phyloP scores from a whole-genome alignment of 2,113 vertebrate species.

The Oreotrochilus melanogaster region DNA sequence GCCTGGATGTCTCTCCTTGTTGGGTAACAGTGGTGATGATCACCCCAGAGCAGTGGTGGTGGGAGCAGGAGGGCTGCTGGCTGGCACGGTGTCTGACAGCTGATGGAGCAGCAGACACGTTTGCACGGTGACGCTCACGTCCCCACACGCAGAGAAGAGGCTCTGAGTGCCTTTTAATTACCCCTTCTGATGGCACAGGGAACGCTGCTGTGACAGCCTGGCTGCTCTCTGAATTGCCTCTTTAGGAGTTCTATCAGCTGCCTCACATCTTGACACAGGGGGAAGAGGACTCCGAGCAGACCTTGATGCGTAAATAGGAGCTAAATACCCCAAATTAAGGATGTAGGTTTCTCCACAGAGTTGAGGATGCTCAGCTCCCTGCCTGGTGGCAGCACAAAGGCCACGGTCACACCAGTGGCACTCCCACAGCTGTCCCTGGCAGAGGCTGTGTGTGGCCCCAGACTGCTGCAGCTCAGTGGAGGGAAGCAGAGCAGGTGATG shows the following conservation, averaged over 20 bases:
- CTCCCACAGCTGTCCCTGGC: accelerated
- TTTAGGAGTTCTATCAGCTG: constrained; percentile 65
- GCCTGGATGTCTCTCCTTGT: not conserved
- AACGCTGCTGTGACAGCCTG: constrained; percentile 58
- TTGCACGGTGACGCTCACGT: not conserved
- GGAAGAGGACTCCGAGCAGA: constrained; percentile 31
- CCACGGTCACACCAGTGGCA: accelerated
- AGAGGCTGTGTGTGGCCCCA: accelerated
- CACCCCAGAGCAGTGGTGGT: not conserved
- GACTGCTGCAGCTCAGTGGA: accelerated
- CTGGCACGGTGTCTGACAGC: not conserved
- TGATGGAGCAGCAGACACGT: not conserved
- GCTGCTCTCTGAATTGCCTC: constrained; percentile 54
- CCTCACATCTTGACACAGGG: not conserved
- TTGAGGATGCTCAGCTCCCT: not conserved
- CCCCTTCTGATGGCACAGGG: constrained; percentile 35
- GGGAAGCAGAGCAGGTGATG: accelerated
- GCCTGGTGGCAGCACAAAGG: not conserved
- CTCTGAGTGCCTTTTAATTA: constrained; percentile 69
- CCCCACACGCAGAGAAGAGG: not conserved
- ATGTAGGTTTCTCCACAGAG: not conserved
- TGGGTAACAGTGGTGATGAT: not conserved
- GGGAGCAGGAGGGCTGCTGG: not conserved
- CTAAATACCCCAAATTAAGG: constrained; percentile 57
- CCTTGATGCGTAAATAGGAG: constrained; percentile 55